phyloP scores from a whole-genome alignment of 2,888 invertebrate genomes.

The Pilophorus perplexus region DNA sequence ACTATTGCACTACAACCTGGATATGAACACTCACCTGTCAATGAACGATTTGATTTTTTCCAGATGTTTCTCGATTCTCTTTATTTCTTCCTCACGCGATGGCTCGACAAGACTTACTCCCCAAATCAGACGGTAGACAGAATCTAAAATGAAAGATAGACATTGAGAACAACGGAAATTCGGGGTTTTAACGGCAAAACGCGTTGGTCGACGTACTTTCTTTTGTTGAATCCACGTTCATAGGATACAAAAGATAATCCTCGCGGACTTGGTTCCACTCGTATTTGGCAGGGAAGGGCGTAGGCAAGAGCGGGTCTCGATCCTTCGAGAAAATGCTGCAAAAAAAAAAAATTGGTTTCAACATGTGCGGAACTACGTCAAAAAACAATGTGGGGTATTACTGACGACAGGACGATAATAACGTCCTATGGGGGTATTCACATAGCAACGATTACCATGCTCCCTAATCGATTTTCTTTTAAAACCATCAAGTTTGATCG shows the following conservation, averaged over 20 bases:
- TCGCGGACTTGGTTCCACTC: conserved; percentile 53
- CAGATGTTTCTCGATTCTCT: conserved; percentile 54
- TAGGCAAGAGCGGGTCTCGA: conserved; percentile 52
- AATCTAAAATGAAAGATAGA: too few species aligned
- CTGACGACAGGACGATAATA: too few species aligned
- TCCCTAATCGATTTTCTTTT: too few species aligned
- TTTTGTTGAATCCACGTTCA: background rate
- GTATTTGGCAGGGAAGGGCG: conserved; percentile 51
- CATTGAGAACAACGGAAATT: too few species aligned
- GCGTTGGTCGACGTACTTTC: too few species aligned
- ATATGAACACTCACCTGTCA: conserved; percentile 55
- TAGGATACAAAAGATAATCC: conserved; percentile 49
- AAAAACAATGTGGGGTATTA: too few species aligned
- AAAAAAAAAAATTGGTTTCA: conserved; percentile 32
- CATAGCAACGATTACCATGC: too few species aligned
- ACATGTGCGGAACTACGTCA: too few species aligned
- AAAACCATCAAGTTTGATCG: too few species aligned
- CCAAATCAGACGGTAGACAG: conserved; percentile 54
- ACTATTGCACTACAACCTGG: too few species aligned
- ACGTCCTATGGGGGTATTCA: too few species aligned
- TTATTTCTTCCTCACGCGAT: conserved; percentile 50
- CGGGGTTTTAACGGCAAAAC: too few species aligned
- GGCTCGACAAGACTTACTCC: conserved; percentile 55
- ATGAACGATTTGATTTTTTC: conserved; percentile 54
- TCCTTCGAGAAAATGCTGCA: conserved; percentile 54